Percentiles rank a stretch among this genome's conserved stretches.
These are phyloP conservation scores for Excalfactoria chinensis DNA, from an alignment of 2,113 vertebrate genomes.

Conservation along the genomic window DNA sequence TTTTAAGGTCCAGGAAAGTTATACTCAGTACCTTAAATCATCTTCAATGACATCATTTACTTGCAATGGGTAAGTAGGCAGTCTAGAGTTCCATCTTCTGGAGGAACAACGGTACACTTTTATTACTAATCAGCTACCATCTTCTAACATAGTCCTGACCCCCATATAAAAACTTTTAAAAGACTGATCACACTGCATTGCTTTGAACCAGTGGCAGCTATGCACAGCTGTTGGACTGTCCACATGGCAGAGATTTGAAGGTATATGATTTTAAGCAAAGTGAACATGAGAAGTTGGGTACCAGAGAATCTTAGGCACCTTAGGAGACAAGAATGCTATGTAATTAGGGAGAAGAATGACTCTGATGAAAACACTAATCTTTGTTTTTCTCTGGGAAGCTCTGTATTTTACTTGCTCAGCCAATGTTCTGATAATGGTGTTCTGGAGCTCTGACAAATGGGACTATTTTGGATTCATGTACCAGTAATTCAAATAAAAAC, in stretches of 20 bases:
- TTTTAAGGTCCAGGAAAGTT: not conserved
- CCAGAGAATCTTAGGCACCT: not conserved
- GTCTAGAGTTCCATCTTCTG: not conserved
- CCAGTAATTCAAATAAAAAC: not conserved
- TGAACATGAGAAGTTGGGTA: not conserved
- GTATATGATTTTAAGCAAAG: not conserved
- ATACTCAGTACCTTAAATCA: not conserved
- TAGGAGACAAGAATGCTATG: accelerated
- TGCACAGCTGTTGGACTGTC: not conserved
- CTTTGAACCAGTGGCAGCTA: not conserved
- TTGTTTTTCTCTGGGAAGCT: not conserved
- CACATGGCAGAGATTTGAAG: not conserved
- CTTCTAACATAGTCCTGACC: not conserved
- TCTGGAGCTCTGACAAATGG: not conserved
- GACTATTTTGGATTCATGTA: not conserved
- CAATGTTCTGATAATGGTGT: not conserved
- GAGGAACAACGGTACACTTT: not conserved
- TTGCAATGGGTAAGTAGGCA: not conserved
- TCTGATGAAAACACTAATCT: not conserved
- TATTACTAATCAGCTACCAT: not conserved
- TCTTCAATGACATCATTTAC: not conserved
- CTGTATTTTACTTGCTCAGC: not conserved
- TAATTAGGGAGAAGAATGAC: not conserved
- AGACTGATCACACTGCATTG: not conserved
- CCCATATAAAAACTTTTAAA: not conserved